Conservation (phyloP, 2,797 vertebrate genomes). For the Chloroceryle amazona region DNA sequence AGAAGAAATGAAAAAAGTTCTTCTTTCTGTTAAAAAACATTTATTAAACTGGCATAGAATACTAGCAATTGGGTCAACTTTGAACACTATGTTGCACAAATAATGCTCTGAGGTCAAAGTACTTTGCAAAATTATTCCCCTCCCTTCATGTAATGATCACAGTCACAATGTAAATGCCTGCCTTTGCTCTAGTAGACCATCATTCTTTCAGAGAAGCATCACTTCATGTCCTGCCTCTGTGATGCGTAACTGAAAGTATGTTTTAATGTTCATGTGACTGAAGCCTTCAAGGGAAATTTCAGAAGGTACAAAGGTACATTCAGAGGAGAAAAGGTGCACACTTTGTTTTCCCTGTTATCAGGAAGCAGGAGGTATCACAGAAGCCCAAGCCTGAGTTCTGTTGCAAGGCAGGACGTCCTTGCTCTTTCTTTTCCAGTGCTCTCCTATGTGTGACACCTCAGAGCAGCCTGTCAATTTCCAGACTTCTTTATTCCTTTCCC, state of each 20-base stretch:
- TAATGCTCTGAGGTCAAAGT: background rate
- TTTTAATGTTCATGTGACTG: background rate
- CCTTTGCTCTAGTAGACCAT: background rate
- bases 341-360: background rate
- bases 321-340: background rate
- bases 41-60: background rate
- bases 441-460: background rate
- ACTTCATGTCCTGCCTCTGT: background rate
- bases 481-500: background rate
- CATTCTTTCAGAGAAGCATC: background rate
- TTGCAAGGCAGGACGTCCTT: background rate
- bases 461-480: background rate
- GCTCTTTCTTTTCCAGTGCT: background rate
- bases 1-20: background rate
- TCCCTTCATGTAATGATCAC: background rate
- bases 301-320: background rate
- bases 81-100: background rate
- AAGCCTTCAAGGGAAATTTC: slow-evolving; percentile 6
- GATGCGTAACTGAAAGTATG: slow-evolving; percentile 15
- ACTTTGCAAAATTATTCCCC: slow-evolving; percentile 17
- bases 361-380: background rate
- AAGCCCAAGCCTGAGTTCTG: background rate
- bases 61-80: background rate
- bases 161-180: background rate
- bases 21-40: background rate